Evolutionary conservation across 1,140 invertebrate species (phyloP), one percentile per base, ranked within the genome.

Genomic region (Papilio polytes): DNA sequence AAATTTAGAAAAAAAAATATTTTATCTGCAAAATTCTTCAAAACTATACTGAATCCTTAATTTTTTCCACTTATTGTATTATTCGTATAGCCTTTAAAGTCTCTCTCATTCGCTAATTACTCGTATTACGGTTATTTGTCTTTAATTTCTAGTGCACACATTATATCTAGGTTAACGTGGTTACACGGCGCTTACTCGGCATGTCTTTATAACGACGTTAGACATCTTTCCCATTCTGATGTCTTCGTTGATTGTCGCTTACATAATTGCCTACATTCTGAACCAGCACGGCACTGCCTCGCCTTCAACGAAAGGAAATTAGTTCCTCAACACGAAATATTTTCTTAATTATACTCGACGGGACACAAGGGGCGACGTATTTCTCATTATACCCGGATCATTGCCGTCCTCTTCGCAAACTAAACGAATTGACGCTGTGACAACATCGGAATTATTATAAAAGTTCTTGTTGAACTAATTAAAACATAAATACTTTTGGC

Each of bases 181-280:
- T 82, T 84, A 78, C 83, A 79, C 78, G 70, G 83, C 84, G 88
- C 85, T 90, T 92, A 93, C 88, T 88, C 85, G 88, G 85, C 89
- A 91, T 89, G 91, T 92, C 89, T 89, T 87, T 90, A 89, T 92
- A 94, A 94, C 94, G 91, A 84, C 89, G 87, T 94, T 93, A 91
- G 85, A 80, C 85, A 87, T 90, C 91, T 91, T 92, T 91, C 91
- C 86, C 87, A 87, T 87, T 85, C 86, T 87, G 84, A 89, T 88
- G 85, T 87, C 90, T 93, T 89, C 88, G 87, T 90, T 92, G 89
- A 93, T 92, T 92, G 90, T 92, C 91, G 86, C 91, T 93, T 91
- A 91, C 91, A 84, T 94, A 94, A 94, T 94, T 94, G 91, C 90
- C 87, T 86, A 92, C 89, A 87, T 91, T 93, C 88, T 87, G 89